Percentiles rank a stretch among this genome's conserved stretches.
Evolutionary conservation across 2,113 vertebrate genomes (phyloP).

Genomic region (Dryoscopus gambensis): DNA sequence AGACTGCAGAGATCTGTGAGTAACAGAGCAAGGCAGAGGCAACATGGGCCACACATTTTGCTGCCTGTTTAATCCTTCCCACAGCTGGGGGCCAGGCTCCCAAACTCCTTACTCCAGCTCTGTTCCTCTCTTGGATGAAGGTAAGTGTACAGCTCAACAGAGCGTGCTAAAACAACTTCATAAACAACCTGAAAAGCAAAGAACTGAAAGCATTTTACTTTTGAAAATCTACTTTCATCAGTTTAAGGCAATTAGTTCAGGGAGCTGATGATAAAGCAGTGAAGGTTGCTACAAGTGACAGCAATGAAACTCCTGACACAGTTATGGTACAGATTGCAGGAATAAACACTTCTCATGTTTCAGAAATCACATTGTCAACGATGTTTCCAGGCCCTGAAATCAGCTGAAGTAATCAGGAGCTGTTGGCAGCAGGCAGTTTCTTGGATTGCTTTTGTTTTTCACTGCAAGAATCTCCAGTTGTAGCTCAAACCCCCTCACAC

Average conservation of each 20-base stretch:
- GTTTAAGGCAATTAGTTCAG: conserved; percentile 73
- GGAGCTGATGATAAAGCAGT: conserved; percentile 59
- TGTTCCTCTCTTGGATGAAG: background rate
- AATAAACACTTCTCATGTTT: conserved; percentile 76
- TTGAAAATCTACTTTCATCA: conserved; percentile 34
- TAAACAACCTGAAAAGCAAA: conserved; percentile 51
- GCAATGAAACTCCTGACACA: conserved; percentile 66
- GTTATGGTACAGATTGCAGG: conserved; percentile 70
- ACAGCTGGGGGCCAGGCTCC: background rate
- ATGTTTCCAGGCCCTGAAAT: conserved; percentile 72
- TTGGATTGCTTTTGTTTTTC: conserved; percentile 5
- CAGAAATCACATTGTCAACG: conserved; percentile 84
- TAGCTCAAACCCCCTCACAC: background rate
- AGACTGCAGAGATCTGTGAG: background rate
- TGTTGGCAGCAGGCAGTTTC: conserved; percentile 70
- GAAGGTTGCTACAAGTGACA: conserved; percentile 55
- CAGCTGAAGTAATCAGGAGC: conserved; percentile 83
- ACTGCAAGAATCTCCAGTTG: background rate
- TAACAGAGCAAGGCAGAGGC: background rate
- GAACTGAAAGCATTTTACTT: conserved; percentile 31
- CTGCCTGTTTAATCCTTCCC: background rate
- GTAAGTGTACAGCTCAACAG: background rate
- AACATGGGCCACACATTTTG: background rate
- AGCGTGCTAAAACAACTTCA: background rate
- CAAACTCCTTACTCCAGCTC: background rate